Percentiles rank a stretch among this genome's conserved stretches.
These are phyloP conservation scores for Quadroppia sp. DNA, from an alignment of 2,888 invertebrate genomes.

Conservation along the genomic window DNA sequence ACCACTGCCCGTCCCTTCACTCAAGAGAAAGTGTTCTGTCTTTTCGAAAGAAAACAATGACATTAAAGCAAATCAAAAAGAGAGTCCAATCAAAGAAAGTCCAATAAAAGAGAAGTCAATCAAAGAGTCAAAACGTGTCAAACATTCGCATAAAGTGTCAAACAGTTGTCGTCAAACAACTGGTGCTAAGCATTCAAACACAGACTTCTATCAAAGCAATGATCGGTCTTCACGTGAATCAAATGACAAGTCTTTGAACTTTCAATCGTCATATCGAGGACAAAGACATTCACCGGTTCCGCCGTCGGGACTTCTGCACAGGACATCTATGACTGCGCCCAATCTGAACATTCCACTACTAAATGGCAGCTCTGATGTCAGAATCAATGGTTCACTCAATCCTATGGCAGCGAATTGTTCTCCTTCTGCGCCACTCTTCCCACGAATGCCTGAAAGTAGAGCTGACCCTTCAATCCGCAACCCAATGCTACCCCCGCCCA, in stretches of 20 bases:
- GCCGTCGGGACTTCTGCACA: background rate
- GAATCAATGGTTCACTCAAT: constrained; percentile 19
- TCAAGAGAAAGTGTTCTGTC: constrained; percentile 9
- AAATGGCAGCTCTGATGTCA: constrained; percentile 34
- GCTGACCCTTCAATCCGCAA: background rate
- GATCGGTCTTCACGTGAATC: constrained; percentile 21
- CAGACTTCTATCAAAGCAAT: background rate
- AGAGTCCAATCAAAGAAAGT: constrained; percentile 42
- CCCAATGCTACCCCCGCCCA: constrained; percentile 41
- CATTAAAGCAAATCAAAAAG: constrained; percentile 19
- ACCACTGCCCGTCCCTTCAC: background rate
- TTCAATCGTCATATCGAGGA: constrained; percentile 12
- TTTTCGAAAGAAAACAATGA: constrained; percentile 33
- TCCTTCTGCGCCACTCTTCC: background rate
- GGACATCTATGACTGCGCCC: constrained; percentile 11
- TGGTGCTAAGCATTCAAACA: background rate
- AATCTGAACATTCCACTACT: constrained; percentile 30
- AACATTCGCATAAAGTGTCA: background rate
- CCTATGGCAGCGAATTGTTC: background rate
- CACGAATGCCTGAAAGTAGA: background rate
- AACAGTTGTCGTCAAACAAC: background rate
- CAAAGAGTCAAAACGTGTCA: constrained; percentile 21
- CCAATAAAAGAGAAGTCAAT: constrained; percentile 6
- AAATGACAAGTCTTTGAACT: constrained; percentile 8
- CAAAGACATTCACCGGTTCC: constrained; percentile 15